These are phyloP conservation scores for Ailurus styani DNA, from an alignment of 2,113 vertebrate species.

Conservation along the genomic window DNA sequence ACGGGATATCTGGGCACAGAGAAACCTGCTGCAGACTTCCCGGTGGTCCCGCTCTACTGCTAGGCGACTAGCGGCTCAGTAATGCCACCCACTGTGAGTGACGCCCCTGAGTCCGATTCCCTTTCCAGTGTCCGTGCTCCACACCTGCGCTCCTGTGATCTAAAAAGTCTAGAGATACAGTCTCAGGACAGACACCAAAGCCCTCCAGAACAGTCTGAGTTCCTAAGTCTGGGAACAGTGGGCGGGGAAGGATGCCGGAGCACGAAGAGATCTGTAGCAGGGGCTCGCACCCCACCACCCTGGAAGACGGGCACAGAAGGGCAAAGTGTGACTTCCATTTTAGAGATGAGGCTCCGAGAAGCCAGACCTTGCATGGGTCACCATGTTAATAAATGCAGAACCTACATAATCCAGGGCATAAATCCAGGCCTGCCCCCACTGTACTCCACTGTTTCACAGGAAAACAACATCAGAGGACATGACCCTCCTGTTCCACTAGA, in stretches of 20 bases:
- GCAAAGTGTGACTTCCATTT: neutral
- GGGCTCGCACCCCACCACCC: neutral
- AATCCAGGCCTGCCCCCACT: neutral
- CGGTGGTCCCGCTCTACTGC: no score
- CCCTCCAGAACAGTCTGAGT: neutral
- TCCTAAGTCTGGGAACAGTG: neutral
- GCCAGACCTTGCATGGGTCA: neutral
- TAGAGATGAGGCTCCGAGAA: neutral
- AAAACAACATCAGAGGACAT: neutral
- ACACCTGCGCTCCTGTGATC: neutral
- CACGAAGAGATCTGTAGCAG: neutral
- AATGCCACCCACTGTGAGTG: neutral
- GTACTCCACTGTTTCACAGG: neutral
- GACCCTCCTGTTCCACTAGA: neutral
- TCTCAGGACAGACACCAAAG: neutral
- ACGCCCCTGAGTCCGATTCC: neutral
- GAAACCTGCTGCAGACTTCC: neutral
- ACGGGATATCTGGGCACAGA: neutral
- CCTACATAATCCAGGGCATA: neutral
- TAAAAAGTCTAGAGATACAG: neutral
- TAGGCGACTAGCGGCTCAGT: no score
- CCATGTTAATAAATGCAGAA: neutral
- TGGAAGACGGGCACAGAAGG: neutral
- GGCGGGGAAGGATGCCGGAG: neutral
- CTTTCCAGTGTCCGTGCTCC: neutral